Conservation (phyloP, 2,113 vertebrate species). For the Pardalotus punctatus region DNA sequence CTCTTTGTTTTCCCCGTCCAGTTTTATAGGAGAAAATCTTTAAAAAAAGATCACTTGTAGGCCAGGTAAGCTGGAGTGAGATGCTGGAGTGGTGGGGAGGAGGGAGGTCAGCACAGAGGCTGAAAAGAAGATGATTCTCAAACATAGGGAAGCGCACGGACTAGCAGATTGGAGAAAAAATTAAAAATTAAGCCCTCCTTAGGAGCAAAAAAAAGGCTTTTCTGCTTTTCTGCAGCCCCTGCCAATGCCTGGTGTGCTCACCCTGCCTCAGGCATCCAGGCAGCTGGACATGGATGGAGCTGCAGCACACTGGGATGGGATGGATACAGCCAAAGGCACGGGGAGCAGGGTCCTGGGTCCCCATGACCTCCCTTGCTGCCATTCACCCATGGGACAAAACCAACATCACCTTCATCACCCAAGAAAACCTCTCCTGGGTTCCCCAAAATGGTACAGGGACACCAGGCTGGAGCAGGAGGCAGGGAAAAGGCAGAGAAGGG, state of each 20-base stretch:
- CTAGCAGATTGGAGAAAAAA: not conserved
- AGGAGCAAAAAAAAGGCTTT: not conserved
- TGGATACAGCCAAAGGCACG: accelerated
- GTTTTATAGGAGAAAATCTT: not conserved
- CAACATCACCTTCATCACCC: not conserved
- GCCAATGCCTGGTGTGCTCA: not conserved
- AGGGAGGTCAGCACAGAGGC: not conserved
- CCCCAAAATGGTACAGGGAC: not conserved
- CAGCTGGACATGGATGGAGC: not conserved
- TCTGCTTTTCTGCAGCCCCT: not conserved
- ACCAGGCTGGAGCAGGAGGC: not conserved
- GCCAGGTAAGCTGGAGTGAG: not conserved
- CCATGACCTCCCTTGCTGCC: not conserved
- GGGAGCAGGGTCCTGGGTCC: not conserved
- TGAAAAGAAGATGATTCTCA: not conserved
- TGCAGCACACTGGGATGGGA: not conserved
- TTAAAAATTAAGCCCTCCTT: not conserved
- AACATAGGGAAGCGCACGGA: accelerated
- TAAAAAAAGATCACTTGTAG: too few species aligned
- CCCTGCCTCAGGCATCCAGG: not conserved
- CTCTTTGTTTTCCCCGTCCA: not conserved
- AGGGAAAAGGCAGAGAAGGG: not conserved
- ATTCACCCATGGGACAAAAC: not conserved
- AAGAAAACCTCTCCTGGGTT: not conserved
- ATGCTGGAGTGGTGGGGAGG: not conserved